Evolutionary conservation across 1,140 invertebrate species (phyloP), one percentile per base, ranked within the genome.

Genomic region (Glossosoma conforme): DNA sequence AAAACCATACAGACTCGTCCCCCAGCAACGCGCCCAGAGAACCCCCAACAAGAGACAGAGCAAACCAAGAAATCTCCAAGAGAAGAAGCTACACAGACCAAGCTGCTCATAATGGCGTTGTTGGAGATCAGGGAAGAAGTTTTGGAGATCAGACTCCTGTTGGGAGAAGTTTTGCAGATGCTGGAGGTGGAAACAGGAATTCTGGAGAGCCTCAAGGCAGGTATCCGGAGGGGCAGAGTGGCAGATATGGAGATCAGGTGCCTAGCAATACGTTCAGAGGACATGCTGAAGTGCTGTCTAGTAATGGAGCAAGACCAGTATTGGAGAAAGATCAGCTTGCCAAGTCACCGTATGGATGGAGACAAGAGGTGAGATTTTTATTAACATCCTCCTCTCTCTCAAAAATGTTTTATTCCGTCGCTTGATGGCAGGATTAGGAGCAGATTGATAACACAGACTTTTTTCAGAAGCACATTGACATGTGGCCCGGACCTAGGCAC

Each of bases 271-370:
- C 52, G 11, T 58, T 58, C 33, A 54, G 44, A 44, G 56, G 56
- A 14, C 56, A 58, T 20, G 52, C 56, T n/a, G 56, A 58, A 37
- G 56, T 58, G 4, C 35, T 58, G 10, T 54, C 56, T 22, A 58
- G 56, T 22, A 58, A 58, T 48, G 56, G 56, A 13, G 11, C 52
- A 3, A 44, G 56, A 28, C 56, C 72, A 19, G 70, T 75, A n/a
- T 63, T 69, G 2, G 72, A 75, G 43, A 75, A 75, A 46, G 72
- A 75, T 41, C 70, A 73, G 49, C 62, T 75, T 1, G 72, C 72
- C 0, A 75, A 75, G 37, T 52, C 70, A 10, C 70, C 72, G 0
- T 75, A 73, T 56, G 72, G 72, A 11, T 74, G 72, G 70, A 66
- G 64, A 20, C 58, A 67, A 28, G 72, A 74, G 62, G 69, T 72